Evolutionary conservation across 2,888 invertebrate species (phyloP).

Genomic region (Chironomus riparius): DNA sequence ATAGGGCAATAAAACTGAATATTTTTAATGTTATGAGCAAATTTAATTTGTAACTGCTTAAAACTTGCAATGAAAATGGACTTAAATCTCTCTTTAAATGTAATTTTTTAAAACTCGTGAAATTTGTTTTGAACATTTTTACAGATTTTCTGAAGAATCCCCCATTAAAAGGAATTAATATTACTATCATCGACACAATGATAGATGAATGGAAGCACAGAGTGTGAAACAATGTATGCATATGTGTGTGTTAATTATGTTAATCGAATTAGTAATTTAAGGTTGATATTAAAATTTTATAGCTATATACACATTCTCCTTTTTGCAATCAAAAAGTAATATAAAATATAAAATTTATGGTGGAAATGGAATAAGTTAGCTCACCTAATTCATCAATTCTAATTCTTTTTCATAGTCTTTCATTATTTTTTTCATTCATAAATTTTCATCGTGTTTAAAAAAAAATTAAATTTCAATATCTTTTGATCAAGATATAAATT

Average conservation of each 20-base stretch:
- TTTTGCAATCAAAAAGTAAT: background rate
- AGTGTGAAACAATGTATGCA: too few relatives aligned
- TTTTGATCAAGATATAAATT: too few relatives aligned
- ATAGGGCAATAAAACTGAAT: too few relatives aligned
- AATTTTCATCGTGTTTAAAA: background rate
- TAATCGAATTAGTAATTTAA: constrained; percentile 9
- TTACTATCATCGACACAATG: background rate
- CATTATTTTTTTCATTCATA: constrained; percentile 7
- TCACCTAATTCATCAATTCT: constrained; percentile 38
- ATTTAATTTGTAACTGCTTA: too few relatives aligned
- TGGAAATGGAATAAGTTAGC: constrained; percentile 38
- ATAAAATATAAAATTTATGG: background rate
- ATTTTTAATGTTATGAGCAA: too few relatives aligned
- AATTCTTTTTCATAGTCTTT: too few relatives aligned
- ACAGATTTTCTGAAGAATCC: background rate
- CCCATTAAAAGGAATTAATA: too few relatives aligned
- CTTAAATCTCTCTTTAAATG: background rate
- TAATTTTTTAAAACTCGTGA: background rate
- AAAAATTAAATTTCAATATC: too few relatives aligned
- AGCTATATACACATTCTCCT: background rate
- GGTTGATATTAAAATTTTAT: background rate
- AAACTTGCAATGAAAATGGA: too few relatives aligned
- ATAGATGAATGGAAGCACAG: background rate
- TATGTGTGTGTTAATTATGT: background rate
- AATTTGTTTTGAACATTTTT: background rate